Conservation (phyloP, 92 coral and sea anemone species). For the Virgularia gustaviana region DNA sequence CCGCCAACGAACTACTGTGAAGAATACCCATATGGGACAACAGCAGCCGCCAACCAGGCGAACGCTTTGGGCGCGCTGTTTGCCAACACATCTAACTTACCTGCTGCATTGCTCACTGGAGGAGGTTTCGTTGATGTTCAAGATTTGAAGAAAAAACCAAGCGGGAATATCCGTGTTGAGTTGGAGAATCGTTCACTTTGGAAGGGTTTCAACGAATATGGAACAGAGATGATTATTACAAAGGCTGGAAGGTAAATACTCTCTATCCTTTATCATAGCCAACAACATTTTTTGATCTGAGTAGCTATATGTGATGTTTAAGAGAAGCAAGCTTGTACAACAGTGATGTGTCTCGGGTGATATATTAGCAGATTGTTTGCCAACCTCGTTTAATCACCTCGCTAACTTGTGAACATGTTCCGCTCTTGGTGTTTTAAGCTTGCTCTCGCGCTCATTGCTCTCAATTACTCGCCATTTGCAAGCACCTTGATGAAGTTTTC, state of each 20-base stretch:
- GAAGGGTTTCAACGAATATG: slow-evolving; percentile 34
- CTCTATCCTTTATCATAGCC: too few relatives aligned
- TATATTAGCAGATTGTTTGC: too few relatives aligned
- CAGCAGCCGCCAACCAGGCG: slow-evolving; percentile 3
- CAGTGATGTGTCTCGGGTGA: too few relatives aligned
- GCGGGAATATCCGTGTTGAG: slow-evolving; percentile 32
- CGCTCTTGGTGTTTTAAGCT: too few relatives aligned
- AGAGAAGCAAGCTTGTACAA: too few relatives aligned
- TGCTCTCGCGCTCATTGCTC: too few relatives aligned
- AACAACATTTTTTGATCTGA: too few relatives aligned
- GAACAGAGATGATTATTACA: slow-evolving; percentile 34
- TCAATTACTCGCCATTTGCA: too few relatives aligned
- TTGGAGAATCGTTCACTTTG: slow-evolving; percentile 27
- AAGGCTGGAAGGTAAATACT: slow-evolving; percentile 29
- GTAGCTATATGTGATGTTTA: too few relatives aligned
- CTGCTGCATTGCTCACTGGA: slow-evolving; percentile 9
- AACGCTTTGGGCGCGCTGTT: slow-evolving; percentile 25
- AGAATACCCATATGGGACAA: slow-evolving; percentile 19
- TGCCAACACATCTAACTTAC: background rate
- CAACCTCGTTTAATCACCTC: too few relatives aligned
- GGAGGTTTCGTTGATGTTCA: slow-evolving; percentile 14
- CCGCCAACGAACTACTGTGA: slow-evolving; percentile 33
- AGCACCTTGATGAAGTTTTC: too few relatives aligned
- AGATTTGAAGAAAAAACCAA: slow-evolving; percentile 32
- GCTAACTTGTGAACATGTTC: too few relatives aligned